These are phyloP conservation scores for Melanotaenia maccullochi DNA, from an alignment of 2,797 vertebrate genomes.

Conservation along the genomic window DNA sequence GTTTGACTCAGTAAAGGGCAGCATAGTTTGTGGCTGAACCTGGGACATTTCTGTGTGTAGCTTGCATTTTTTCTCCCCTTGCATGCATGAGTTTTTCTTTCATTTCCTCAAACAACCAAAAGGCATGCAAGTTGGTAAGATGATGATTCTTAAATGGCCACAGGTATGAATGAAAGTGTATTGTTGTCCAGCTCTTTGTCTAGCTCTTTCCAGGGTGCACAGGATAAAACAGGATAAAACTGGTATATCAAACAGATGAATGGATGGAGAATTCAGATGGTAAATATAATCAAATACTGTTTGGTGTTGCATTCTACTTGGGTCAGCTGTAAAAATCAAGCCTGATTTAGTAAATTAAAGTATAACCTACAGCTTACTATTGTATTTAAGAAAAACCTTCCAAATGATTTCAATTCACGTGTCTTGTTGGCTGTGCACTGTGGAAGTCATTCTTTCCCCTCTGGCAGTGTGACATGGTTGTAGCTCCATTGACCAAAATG, in stretches of 20 bases:
- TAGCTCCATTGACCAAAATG: conserved; percentile 44
- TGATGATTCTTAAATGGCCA: neutral
- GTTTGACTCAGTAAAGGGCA: neutral
- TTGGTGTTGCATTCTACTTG: too few species aligned
- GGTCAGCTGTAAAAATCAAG: neutral
- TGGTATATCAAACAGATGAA: neutral
- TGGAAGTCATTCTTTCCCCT: conserved; percentile 35
- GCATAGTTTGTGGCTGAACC: neutral
- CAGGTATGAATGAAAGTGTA: neutral
- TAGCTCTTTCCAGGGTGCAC: neutral
- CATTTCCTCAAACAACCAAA: neutral
- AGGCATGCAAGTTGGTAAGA: too few species aligned
- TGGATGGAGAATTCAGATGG: neutral
- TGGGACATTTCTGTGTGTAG: neutral
- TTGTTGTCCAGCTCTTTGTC: neutral
- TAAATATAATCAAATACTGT: neutral
- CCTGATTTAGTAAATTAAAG: conserved; percentile 25
- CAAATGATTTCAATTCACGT: conserved; percentile 5
- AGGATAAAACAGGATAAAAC: neutral
- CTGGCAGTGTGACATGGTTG: conserved; percentile 11
- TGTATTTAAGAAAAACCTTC: conserved; percentile 1
- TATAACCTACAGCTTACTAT: conserved; percentile 4
- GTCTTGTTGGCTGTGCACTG: conserved; percentile 40
- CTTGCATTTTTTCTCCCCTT: neutral
- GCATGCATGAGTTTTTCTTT: neutral